Evolutionary conservation across 2,113 vertebrate genomes (phyloP), one percentile per base, ranked within the genome.

Genomic region (Cavia porcellus): DNA sequence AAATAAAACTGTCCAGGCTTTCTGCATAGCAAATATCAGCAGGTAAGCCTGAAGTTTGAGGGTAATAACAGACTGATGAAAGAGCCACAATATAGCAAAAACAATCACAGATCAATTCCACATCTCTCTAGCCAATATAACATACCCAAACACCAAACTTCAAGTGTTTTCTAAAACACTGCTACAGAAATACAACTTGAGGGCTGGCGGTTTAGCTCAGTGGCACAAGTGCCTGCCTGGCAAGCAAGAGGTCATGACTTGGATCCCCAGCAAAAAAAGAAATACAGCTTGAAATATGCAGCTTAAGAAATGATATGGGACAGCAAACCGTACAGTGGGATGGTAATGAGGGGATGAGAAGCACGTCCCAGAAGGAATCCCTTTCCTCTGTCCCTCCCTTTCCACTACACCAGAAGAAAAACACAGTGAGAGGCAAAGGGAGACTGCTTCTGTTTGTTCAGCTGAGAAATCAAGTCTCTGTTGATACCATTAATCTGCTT

Each of bases 401-500:
- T 74, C 15, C 90, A 75, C 68, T 80, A 91, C 86, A 77, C 24
- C 14, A 2, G 38, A 57, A 83, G 42, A 47, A 74, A 92, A 70
- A 90, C 35, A 45, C 52, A 5, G 28, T 3, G 20, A 62, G 80
- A 84, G 83, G 24, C 24, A 45, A 50, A 52, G 74, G 50, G 92
- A 62, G 79, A 11, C 24, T 19, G 82, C 86, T 96, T 87, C 59
- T 81, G 90, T 79, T 81, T 94, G 88, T 86, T 96, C 79, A 89
- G 86, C 35, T 90, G 95, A 94, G 90, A 97, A 95, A 97, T 84
- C 62, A 86, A 85, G 89, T 72, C 79, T 68, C 87, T 94, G 95
- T 55, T 90, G 97, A 97, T 68, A 79, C 19, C 84, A 95, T 97
- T 89, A 95, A 97, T 96, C 92, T 86, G 93, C 81, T 88, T 52